Evolutionary conservation across 2,888 invertebrate genomes (phyloP).

Genomic region (Spisula subtruncata): DNA sequence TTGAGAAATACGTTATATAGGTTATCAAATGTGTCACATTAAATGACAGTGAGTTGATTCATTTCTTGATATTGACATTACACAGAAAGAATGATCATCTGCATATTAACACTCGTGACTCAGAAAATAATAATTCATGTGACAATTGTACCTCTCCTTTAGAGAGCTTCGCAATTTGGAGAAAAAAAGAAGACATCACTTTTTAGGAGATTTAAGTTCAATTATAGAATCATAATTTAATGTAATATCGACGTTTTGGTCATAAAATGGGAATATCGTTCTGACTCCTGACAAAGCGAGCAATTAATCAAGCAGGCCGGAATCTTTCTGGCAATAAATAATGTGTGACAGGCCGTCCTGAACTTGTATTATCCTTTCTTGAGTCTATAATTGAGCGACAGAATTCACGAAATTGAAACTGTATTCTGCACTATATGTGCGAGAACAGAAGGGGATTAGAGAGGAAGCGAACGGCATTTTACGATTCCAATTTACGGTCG

Average conservation of each 20-base stretch:
- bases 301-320: constrained; percentile 63
- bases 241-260: constrained; percentile 62
- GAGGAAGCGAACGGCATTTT: neutral
- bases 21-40: constrained; percentile 17
- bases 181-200: constrained; percentile 24
- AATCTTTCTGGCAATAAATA: constrained; percentile 60
- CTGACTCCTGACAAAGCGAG: constrained; percentile 59
- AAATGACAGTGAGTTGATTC: constrained; percentile 7
- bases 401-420: constrained; percentile 42
- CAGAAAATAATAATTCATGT: constrained; percentile 31
- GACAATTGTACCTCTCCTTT: constrained; percentile 34
- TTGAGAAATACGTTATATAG: neutral
- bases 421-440: constrained; percentile 12
- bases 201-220: constrained; percentile 44
- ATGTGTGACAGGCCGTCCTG: constrained; percentile 44
- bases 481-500: neutral
- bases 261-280: constrained; percentile 58
- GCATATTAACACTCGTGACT: constrained; percentile 47
- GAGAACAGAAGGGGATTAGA: neutral
- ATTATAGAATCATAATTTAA: constrained; percentile 56
- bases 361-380: constrained; percentile 40
- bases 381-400: constrained; percentile 45
- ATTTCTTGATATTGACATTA: constrained; percentile 19
- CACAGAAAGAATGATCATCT: constrained; percentile 2
- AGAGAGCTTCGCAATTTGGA: neutral